Conservation (phyloP, 2,888 invertebrate genomes). For the Melanotus villosus region DNA sequence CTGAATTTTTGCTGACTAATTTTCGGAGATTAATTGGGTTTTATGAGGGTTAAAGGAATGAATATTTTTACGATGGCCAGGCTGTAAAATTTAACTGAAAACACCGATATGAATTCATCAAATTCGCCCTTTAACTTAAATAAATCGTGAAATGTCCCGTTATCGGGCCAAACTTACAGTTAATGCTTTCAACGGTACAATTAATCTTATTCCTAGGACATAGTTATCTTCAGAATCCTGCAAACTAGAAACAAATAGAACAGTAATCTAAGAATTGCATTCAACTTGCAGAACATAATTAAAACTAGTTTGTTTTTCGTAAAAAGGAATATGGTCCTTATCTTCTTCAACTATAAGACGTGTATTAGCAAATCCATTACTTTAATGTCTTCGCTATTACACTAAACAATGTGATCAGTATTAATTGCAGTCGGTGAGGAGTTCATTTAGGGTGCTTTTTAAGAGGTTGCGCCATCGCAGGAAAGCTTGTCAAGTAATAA, state of each 20-base stretch:
- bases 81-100: background rate
- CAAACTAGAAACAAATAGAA: background rate
- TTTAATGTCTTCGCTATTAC: slow-evolving; percentile 36
- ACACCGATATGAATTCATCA: background rate
- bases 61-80: background rate
- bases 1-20: background rate
- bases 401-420: slow-evolving; percentile 43
- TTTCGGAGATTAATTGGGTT: slow-evolving; percentile 3
- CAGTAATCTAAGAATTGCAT: slow-evolving; percentile 21
- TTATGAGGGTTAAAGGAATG: background rate
- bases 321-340: slow-evolving; percentile 1
- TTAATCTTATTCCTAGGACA: slow-evolving; percentile 19
- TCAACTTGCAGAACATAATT: slow-evolving; percentile 11
- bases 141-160: too few relatives aligned
- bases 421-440: slow-evolving; percentile 44
- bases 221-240: background rate
- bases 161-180: background rate
- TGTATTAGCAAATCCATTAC: slow-evolving; percentile 38
- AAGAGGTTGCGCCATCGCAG: slow-evolving; percentile 32
- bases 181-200: slow-evolving; percentile 12
- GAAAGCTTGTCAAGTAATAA: slow-evolving; percentile 35
- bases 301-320: slow-evolving; percentile 18
- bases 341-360: slow-evolving; percentile 1
- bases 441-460: slow-evolving; percentile 39
- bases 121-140: too few relatives aligned